Conservation (phyloP, 2,113 vertebrate species). For the Spilogale gracilis region DNA sequence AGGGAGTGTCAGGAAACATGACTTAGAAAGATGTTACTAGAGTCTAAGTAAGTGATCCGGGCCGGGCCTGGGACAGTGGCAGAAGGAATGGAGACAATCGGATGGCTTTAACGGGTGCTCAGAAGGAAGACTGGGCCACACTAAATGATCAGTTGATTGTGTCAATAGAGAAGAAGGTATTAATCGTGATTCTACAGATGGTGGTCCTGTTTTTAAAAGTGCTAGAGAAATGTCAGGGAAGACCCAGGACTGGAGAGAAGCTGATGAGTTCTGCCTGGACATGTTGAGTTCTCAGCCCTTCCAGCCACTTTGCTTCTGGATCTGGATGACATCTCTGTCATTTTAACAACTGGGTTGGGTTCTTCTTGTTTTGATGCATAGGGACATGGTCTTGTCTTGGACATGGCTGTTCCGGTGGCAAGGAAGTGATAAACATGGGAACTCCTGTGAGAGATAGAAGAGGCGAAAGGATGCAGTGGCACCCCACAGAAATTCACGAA, state of each 20-base stretch:
- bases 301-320: not conserved
- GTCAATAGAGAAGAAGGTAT: not conserved
- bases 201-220: not conserved
- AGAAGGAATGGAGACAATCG: not conserved
- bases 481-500: not conserved
- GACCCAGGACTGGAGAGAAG: not conserved
- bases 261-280: not conserved
- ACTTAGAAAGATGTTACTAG: not conserved
- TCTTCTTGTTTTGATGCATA: not conserved
- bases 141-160: not conserved
- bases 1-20: not conserved
- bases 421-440: rapidly evolving
- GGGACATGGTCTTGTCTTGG: not conserved
- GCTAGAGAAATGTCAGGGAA: not conserved
- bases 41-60: not conserved
- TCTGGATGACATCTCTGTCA: not conserved
- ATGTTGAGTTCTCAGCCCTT: not conserved
- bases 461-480: not conserved
- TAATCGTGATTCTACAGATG: not conserved
- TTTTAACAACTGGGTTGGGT: not conserved
- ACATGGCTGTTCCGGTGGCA: not conserved
- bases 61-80: not conserved
- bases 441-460: not conserved
- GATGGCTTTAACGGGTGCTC: not conserved
- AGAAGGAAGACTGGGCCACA: not conserved